Base-by-base conservation (phyloP, 1,140 invertebrate species). In the Brachionus sp. region DNA sequence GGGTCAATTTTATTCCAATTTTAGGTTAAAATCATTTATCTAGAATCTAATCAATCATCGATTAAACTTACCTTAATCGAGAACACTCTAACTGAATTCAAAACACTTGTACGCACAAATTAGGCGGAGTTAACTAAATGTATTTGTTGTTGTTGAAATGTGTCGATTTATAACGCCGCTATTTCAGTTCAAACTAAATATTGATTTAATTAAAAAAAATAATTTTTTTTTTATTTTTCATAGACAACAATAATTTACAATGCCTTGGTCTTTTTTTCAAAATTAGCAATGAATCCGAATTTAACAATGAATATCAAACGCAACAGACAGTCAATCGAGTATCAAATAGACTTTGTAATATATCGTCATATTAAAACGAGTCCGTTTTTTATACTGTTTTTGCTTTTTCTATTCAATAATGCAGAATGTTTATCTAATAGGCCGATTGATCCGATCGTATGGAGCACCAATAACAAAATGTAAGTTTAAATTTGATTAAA, bases 201-300 rank as follows among this genome's bases (percentile, higher is more conserved):
- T 75, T 75, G 70, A 75, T 75, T 75, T 75, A 75, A 75, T 75
- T 75, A 75, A 75, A 46, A 35, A 39, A 16, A 66, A 29, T 33
- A 73, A 73, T 75, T 75, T 75, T 75, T n/a, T 50, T 50, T 75
- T 46, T 46, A 44, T 46, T 75, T 75, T 75, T 35, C 12, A 46
- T 46, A 39, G 33, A 39, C 35, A 39, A 12, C 29, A 16, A 66
- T 9, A 68, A 68, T n/a, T 37, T n/a, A 33, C 12, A 68, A 33
- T 37, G 29, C 9, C 50, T 57, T 57, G 19, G 9, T 57, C 19
- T 23, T 57, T 7, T 57, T 5, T 19, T 25, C 2, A 23, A 50
- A 57, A 57, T 25, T 57, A 57, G 19, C 16, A 16, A 7, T 9
- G 16, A 29, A 29, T 29, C 3, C n/a, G 2, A 57, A 53, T 53